Conservation (phyloP, 2,797 vertebrate species). For the Sebastes iracundus region DNA sequence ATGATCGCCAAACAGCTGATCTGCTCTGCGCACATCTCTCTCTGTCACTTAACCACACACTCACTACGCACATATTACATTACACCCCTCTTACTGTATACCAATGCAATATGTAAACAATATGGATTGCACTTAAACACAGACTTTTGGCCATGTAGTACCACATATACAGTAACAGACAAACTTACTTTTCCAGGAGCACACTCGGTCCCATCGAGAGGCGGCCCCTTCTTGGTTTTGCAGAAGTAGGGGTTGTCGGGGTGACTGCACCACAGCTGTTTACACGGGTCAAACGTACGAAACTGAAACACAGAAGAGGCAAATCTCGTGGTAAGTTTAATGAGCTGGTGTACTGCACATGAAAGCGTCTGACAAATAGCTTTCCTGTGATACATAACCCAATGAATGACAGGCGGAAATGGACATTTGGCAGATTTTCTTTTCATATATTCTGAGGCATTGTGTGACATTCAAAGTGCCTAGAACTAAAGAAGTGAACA, state of each 20-base stretch:
- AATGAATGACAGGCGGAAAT: not conserved
- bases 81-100: too few relatives aligned
- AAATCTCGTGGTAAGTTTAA: not conserved
- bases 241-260: constrained; percentile 98
- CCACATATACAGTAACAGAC: not conserved
- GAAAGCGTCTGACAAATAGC: not conserved
- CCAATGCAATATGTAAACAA: too few relatives aligned
- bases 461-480: not conserved
- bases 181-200: constrained; percentile 90
- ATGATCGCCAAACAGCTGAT: too few relatives aligned
- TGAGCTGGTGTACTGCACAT: not conserved
- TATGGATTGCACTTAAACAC: too few relatives aligned
- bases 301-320: constrained; percentile 84
- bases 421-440: not conserved
- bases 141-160: not conserved
- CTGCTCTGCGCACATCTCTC: too few relatives aligned
- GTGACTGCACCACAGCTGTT: constrained; percentile 98
- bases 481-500: not conserved
- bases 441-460: not conserved
- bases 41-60: too few relatives aligned
- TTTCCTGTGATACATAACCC: not conserved
- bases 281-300: constrained; percentile 97
- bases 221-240: constrained; percentile 98
- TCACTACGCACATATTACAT: too few relatives aligned
- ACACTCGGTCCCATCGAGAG: constrained; percentile 95